Evolutionary conservation across 1,140 invertebrate species (phyloP).

Genomic region (Archegozetes longisetosus): DNA sequence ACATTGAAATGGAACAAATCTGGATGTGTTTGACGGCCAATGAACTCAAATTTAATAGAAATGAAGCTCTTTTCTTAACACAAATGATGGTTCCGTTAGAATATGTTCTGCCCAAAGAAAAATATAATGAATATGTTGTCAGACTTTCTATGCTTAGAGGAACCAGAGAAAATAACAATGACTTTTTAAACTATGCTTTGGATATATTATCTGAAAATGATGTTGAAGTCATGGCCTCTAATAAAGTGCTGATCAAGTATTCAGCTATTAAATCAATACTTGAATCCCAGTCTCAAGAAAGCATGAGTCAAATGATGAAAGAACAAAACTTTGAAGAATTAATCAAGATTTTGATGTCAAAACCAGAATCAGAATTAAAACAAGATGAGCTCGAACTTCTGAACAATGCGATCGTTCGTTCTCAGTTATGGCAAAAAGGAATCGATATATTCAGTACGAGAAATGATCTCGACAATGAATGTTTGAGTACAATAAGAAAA

Average conservation of each 20-base stretch:
- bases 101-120: background rate
- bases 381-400: conserved; percentile 3
- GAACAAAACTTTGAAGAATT: conserved; percentile 14
- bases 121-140: conserved; percentile 12
- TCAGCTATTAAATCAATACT: conserved; percentile 9
- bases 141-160: conserved; percentile 13
- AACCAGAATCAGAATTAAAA: conserved; percentile 13
- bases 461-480: conserved; percentile 1
- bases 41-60: conserved; percentile 11
- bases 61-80: conserved; percentile 10
- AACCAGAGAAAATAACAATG: conserved; percentile 7
- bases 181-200: conserved; percentile 6
- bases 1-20: conserved; percentile 9
- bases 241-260: conserved; percentile 10
- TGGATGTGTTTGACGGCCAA: conserved; percentile 9
- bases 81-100: conserved; percentile 2
- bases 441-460: conserved; percentile 12
- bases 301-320: background rate
- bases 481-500: background rate
- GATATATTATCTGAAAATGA: background rate
- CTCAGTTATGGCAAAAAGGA: conserved; percentile 15
- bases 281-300: conserved; percentile 1
- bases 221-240: conserved; percentile 3
- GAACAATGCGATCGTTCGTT: conserved; percentile 11
- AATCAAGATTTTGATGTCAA: conserved; percentile 7